These are phyloP conservation scores for Odontophorus gujanensis DNA, from an alignment of 2,113 vertebrate species.

Conservation along the genomic window DNA sequence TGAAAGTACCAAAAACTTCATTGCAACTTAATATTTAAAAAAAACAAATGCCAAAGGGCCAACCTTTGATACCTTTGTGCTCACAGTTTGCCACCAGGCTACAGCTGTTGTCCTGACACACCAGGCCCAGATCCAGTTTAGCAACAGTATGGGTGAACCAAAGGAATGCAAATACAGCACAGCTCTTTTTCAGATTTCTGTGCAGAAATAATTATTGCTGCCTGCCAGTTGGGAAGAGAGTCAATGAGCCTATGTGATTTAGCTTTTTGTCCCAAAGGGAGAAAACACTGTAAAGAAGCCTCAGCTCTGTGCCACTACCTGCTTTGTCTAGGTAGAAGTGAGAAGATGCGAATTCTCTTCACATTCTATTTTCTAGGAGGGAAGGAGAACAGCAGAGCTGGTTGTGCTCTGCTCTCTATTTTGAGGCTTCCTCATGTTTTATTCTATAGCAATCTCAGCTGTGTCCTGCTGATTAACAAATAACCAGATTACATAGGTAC, in stretches of 20 bases:
- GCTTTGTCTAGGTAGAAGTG: neutral
- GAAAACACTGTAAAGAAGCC: no score
- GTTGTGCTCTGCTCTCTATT: no score
- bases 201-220: neutral
- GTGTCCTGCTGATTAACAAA: neutral
- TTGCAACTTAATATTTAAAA: neutral
- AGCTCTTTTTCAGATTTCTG: neutral
- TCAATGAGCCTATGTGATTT: fast-evolving
- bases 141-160: fast-evolving
- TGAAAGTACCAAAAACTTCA: neutral
- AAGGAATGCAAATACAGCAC: neutral
- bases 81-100: fast-evolving
- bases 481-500: neutral
- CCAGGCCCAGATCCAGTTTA: fast-evolving
- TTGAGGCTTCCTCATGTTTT: neutral
- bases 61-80: neutral
- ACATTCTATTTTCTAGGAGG: neutral
- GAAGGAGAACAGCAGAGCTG: neutral
- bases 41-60: neutral
- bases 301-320: neutral
- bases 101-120: no score
- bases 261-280: neutral
- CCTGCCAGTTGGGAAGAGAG: neutral
- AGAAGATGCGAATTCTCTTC: neutral
- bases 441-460: neutral